phyloP scores from a whole-genome alignment of 1,140 invertebrate species.

The Neotoxoptera formosana region DNA sequence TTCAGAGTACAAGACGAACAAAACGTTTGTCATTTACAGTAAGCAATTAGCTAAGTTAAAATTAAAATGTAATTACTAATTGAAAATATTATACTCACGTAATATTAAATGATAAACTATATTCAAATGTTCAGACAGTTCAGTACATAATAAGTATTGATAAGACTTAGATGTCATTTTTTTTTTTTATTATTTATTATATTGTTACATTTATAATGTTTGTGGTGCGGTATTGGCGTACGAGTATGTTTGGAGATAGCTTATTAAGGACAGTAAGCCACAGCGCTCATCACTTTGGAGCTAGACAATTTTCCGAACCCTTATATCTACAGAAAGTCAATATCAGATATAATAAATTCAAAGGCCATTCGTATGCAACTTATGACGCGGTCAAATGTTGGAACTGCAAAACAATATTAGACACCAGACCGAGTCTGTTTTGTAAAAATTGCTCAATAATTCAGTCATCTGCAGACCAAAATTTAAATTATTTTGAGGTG shows the following conservation, averaged over 20 bases:
- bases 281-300: not conserved
- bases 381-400: not conserved
- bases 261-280: not conserved
- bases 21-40: no score
- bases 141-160: not conserved
- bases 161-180: not conserved
- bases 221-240: not conserved
- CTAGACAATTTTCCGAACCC: not conserved
- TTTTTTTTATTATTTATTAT: not conserved
- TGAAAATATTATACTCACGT: no score
- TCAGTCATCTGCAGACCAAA: constrained; percentile 47
- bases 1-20: no score
- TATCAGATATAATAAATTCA: not conserved
- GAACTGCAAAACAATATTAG: not conserved
- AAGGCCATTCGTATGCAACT: not conserved
- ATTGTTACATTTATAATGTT: constrained; percentile 24
- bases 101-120: no score
- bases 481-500: constrained; percentile 60
- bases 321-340: no score
- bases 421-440: constrained; percentile 48
- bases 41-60: no score
- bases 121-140: not conserved
- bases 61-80: no score
- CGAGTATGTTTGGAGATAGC: not conserved
- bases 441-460: constrained; percentile 58